A percentile compares a stretch with the other conserved stretches of the same genome.
Evolutionary conservation across 2,888 invertebrate species (phyloP).

Genomic region (Melanchra persicariae): DNA sequence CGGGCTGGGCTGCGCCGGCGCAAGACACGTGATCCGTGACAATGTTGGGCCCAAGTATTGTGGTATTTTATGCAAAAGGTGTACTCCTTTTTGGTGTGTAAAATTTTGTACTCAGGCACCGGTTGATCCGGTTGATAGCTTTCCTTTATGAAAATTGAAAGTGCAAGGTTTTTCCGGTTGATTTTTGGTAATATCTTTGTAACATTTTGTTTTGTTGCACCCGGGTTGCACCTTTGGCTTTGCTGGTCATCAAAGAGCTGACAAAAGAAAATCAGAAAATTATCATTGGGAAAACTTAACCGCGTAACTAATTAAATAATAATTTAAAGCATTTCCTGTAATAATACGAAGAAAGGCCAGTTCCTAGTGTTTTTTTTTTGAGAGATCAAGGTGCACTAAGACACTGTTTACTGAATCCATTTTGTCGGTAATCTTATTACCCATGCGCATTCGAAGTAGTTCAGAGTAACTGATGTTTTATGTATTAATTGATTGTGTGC

Average conservation of each 20-base stretch:
- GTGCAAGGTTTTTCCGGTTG: background rate
- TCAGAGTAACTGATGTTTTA: slow-evolving; percentile 52
- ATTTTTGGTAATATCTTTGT: too few relatives aligned
- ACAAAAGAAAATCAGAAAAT: background rate
- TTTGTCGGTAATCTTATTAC: slow-evolving; percentile 25
- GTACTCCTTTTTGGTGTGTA: slow-evolving; percentile 7
- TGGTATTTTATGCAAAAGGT: slow-evolving; percentile 38
- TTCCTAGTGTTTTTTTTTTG: background rate
- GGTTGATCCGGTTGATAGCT: background rate
- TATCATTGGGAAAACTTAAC: background rate
- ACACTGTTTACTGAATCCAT: slow-evolving; percentile 5
- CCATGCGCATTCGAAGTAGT: slow-evolving; percentile 54
- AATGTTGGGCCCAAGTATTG: slow-evolving; percentile 45
- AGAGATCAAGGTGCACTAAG: slow-evolving; percentile 10
- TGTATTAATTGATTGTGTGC: slow-evolving; percentile 53
- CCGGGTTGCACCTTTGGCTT: background rate
- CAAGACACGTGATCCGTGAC: slow-evolving; percentile 73
- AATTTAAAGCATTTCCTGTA: background rate
- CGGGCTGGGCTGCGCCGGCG: slow-evolving; percentile 78
- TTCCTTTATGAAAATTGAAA: background rate
- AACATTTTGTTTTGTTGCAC: background rate
- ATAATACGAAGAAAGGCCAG: background rate
- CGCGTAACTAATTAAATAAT: background rate
- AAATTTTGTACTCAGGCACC: slow-evolving; percentile 1
- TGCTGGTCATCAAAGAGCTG: background rate